These are phyloP conservation scores for Neoarius graeffei DNA, from an alignment of 2,113 vertebrate genomes.

Conservation along the genomic window DNA sequence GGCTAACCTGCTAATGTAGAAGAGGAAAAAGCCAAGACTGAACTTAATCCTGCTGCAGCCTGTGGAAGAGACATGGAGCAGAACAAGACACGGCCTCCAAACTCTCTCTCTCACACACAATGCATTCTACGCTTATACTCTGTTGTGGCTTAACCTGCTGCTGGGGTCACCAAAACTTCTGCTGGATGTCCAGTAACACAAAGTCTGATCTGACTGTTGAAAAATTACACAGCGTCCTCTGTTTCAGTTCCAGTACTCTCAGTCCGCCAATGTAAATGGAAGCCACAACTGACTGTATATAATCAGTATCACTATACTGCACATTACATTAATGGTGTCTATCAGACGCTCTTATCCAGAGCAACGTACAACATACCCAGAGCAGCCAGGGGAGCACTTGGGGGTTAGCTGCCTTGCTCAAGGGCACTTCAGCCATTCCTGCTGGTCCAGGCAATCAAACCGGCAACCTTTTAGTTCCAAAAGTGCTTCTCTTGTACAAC, in stretches of 20 bases:
- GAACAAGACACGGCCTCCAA: not conserved
- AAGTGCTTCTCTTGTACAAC: too few relatives aligned
- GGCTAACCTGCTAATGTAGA: conserved; percentile 23
- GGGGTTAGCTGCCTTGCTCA: too few relatives aligned
- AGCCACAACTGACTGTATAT: not conserved
- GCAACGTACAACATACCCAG: too few relatives aligned
- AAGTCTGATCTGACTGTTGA: not conserved
- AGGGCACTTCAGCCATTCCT: too few relatives aligned
- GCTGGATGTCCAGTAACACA: not conserved
- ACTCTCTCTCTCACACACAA: not conserved
- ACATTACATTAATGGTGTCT: not conserved
- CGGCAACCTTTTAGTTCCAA: too few relatives aligned
- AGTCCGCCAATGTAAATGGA: not conserved
- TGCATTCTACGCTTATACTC: not conserved
- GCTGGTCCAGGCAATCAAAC: too few relatives aligned
- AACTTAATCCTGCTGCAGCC: conserved; percentile 12
- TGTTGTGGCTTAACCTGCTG: conserved; percentile 17
- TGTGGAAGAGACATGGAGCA: conserved; percentile 11
- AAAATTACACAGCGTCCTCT: not conserved
- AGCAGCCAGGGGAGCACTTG: too few relatives aligned
- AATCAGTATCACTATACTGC: not conserved
- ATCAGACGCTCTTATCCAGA: too few relatives aligned
- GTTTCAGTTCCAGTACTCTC: not conserved
- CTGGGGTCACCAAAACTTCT: conserved; percentile 1
- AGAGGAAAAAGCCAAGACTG: not conserved